Evolutionary conservation across 92 coral and sea anemone genomes (phyloP).

Genomic region (Epizoanthus fatuus): DNA sequence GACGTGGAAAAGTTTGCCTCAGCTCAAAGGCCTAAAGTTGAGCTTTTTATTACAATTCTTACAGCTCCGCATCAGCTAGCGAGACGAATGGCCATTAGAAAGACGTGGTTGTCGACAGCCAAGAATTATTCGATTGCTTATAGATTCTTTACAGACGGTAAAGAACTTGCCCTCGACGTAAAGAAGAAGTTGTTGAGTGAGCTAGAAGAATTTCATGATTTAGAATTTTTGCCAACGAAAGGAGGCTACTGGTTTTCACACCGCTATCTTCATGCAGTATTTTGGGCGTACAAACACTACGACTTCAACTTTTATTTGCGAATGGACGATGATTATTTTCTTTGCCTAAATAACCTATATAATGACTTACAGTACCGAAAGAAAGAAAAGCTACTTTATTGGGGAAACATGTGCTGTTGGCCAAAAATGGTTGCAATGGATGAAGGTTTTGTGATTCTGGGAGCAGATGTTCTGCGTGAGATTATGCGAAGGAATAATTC

Average conservation of each 20-base stretch:
- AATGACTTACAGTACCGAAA: slow-evolving; percentile 62
- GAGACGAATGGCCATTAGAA: slow-evolving; percentile 49
- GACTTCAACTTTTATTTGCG: slow-evolving; percentile 51
- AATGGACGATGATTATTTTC: slow-evolving; percentile 66
- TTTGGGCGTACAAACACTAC: slow-evolving; percentile 62
- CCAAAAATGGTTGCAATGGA: slow-evolving; percentile 71
- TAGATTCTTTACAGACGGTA: slow-evolving; percentile 61
- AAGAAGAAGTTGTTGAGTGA: slow-evolving; percentile 22
- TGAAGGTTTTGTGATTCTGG: slow-evolving; percentile 60
- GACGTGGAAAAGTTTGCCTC: slow-evolving; percentile 17
- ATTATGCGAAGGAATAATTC: slow-evolving; percentile 54
- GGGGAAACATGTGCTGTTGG: slow-evolving; percentile 63
- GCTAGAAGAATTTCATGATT: slow-evolving; percentile 24
- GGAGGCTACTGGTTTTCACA: slow-evolving; percentile 52
- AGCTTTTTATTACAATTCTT: slow-evolving; percentile 54
- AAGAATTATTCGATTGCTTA: slow-evolving; percentile 56
- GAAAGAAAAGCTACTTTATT: slow-evolving; percentile 64
- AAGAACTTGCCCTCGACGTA: slow-evolving; percentile 34
- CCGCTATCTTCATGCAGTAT: slow-evolving; percentile 51
- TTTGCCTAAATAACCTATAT: slow-evolving; percentile 60
- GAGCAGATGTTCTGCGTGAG: slow-evolving; percentile 52
- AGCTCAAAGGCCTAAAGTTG: slow-evolving; percentile 37
- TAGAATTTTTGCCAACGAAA: slow-evolving; percentile 49
- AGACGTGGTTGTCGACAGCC: slow-evolving; percentile 48
- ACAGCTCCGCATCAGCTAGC: slow-evolving; percentile 29